Base-by-base conservation (phyloP, 1,140 invertebrate species). In the Plectrocnemia conspersa region DNA sequence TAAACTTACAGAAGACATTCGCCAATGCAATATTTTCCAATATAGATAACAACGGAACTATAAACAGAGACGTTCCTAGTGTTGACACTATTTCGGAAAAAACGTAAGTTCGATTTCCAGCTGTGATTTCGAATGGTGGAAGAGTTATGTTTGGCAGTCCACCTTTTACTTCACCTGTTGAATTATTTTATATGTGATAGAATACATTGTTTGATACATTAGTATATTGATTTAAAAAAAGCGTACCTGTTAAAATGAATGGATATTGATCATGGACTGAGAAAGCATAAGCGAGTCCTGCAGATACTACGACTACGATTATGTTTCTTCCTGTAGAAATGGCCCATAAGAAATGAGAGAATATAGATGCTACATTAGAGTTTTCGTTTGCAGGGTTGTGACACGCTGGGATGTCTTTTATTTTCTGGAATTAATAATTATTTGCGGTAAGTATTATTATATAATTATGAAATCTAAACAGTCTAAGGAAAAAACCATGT, bases 1-100 rank as follows among this genome's bases (percentile, higher is more conserved):
- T 59, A n/a, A n/a, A 67, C 79, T 82, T 66, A 85, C 82, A 79
- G 65, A 90, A 91, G 2, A 86, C 86, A 78, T 91, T 90, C 5
- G 86, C 87, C 25, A 91, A 79, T 2, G 88, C 86, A 48, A 89
- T 84, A 56, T 86, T 84, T 69, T 91, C 88, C 21, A 90, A 69
- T n/a, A 91, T 81, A 23, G 85, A 84, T 18, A 91, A 69, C 21
- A 91, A 65, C 9, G 88, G 86, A 35, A 91, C 77, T n/a, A 91
- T 82, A 48, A 88, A 73, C 55, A 89, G 80, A n/a, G 84, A 86
- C 3, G 85, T 83, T 10, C 85, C 82, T 35, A 89, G 70, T 3
- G 77, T 75, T 3, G 80, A 79, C 1, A 82, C 72, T 75, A 88
- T 82, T 50, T 87, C 80, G 19, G 79, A 63, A 64, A 89, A 85